Base-by-base conservation (phyloP, 2,888 invertebrate species). In the Priocnemis perturbator region DNA sequence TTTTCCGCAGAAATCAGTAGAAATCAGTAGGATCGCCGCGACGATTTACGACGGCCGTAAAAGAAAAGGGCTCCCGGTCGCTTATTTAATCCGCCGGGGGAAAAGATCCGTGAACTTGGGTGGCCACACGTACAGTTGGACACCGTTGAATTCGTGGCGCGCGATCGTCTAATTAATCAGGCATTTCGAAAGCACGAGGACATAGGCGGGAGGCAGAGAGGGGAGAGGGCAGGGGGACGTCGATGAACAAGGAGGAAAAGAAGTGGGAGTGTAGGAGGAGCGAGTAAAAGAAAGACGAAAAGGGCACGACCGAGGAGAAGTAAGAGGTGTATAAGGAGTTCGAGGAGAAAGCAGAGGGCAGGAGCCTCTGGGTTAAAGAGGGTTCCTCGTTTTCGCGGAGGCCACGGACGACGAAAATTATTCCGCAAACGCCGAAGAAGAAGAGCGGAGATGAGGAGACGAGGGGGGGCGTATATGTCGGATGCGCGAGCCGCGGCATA, bases 121-220 rank as follows among this genome's bases (percentile, higher is more conserved):
- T 76, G 74, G 75, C 64, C 75, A 69, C 69, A 74, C 74, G 71
- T 67, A 71, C 71, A n/a, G 71, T 64, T 60, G 66, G 62, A 71
- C 64, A 67, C 72, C 64, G 69, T 64, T 72, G 75, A 76, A 76
- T 76, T 74, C 75, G 72, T 65, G 72, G 69, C 63, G 69, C 74
- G 66, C 73, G 76, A 83, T 81, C 81, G 80, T 65, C 83, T 83
- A 86, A 86, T 86, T 85, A 86, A 83, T 85, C 81, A 79, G 81
- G 80, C 79, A 81, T 86, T 85, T 86, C 77, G 76, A 77, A 78
- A 77, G 73, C 65, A 69, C 55, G 55, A 15, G 50, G 59, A 53
- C 37, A 37, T 9, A 14, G 50, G 50, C 5, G 17, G 15, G 17
- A 50, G 50, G 17, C 37, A 37, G 66, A 14, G 5, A 19, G 50